These are phyloP conservation scores for Myotis davidii DNA, from an alignment of 2,113 vertebrate genomes.

Conservation along the genomic window DNA sequence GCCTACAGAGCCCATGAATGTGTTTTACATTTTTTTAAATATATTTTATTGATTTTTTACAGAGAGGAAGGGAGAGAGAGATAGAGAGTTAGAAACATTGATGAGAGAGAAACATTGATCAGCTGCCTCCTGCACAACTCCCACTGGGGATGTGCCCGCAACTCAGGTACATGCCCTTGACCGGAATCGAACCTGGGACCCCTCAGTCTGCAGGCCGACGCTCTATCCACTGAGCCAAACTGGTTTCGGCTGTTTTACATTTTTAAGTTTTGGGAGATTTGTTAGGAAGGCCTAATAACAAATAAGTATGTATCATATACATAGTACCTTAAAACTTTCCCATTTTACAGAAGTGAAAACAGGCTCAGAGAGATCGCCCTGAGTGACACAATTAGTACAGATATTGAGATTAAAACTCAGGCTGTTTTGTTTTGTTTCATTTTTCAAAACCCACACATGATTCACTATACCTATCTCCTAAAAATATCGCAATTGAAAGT, in stretches of 20 bases:
- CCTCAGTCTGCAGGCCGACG: no score
- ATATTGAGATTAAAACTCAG: not conserved
- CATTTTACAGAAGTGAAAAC: not conserved
- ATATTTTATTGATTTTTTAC: no score
- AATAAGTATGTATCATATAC: not conserved
- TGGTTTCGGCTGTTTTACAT: not conserved
- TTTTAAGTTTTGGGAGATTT: not conserved
- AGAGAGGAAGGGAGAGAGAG: no score
- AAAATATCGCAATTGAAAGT: not conserved
- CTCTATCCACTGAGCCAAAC: no score
- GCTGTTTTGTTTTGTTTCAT: not conserved
- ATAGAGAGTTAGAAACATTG: no score
- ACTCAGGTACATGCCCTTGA: no score
- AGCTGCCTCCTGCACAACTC: no score
- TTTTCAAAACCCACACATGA: not conserved
- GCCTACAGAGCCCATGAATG: not conserved
- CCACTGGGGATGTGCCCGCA: no score
- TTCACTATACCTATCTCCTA: not conserved
- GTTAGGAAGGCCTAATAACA: not conserved
- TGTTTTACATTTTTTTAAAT: not conserved
- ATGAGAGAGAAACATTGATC: no score
- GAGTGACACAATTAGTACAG: not conserved
- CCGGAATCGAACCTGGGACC: no score
- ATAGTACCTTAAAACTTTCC: not conserved
- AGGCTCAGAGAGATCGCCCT: not conserved